Percentiles rank a stretch among this genome's conserved stretches.
Evolutionary conservation across 2,797 vertebrate species (phyloP).

Genomic region (Australoheros facetus): DNA sequence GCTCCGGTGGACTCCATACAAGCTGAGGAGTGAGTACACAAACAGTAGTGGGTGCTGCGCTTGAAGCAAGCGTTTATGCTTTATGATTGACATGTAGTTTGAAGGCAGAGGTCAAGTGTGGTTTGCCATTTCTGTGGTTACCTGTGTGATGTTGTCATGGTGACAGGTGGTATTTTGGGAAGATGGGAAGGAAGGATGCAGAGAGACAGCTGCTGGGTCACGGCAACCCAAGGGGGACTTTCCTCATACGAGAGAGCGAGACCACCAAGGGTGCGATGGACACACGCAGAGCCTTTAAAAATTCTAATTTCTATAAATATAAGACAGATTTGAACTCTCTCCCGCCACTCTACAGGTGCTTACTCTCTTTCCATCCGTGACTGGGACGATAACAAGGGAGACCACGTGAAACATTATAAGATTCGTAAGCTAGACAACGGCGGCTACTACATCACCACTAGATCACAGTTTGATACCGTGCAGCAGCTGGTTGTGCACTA

Average conservation of each 20-base stretch:
- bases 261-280: constrained; percentile 89
- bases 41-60: neutral
- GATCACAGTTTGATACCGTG: constrained; percentile 91
- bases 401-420: constrained; percentile 98
- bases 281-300: neutral
- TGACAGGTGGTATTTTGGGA: constrained; percentile 97
- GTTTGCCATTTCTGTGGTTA: constrained; percentile 38
- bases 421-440: constrained; percentile 95
- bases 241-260: constrained; percentile 96
- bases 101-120: constrained; percentile 30
- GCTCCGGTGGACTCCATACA: constrained; percentile 97
- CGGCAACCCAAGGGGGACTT: constrained; percentile 89
- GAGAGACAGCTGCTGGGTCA: constrained; percentile 91
- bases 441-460: constrained; percentile 96
- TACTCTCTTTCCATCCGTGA: constrained; percentile 96
- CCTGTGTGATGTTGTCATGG: constrained; percentile 61
- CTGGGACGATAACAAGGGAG: constrained; percentile 90
- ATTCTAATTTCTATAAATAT: neutral
- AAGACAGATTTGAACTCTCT: neutral
- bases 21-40: constrained; percentile 91
- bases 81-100: constrained; percentile 20
- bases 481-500: constrained; percentile 93
- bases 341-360: constrained; percentile 80
- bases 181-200: constrained; percentile 95
- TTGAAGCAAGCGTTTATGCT: neutral